These are phyloP conservation scores for Lindbergichthys nudifrons DNA, from an alignment of 2,797 vertebrate species.

Conservation along the genomic window DNA sequence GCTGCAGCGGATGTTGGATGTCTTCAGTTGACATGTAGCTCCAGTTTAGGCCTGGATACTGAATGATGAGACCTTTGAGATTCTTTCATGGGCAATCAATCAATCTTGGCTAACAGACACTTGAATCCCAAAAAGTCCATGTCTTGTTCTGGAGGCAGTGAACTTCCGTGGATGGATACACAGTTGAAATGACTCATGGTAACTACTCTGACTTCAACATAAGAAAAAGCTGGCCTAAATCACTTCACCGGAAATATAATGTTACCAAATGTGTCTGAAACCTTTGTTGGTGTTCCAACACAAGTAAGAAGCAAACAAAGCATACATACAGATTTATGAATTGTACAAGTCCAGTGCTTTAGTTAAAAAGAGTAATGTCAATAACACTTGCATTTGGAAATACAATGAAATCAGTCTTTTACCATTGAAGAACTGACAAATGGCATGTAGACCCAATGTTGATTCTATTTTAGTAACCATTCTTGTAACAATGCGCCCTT, in stretches of 20 bases:
- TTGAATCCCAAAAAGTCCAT: background rate
- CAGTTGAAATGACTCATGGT: background rate
- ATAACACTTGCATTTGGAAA: background rate
- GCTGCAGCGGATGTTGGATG: constrained; percentile 45
- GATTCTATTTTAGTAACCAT: constrained; percentile 7
- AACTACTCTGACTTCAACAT: background rate
- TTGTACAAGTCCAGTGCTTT: background rate
- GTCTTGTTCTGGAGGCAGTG: constrained; percentile 5
- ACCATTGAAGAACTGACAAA: background rate
- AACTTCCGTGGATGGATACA: background rate
- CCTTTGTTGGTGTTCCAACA: constrained; percentile 11
- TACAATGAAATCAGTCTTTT: constrained; percentile 12
- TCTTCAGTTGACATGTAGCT: constrained; percentile 17
- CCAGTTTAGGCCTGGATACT: constrained; percentile 19
- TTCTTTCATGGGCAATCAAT: constrained; percentile 12
- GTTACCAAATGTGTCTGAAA: constrained; percentile 15
- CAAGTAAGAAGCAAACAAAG: constrained; percentile 1
- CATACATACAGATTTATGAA: constrained; percentile 18
- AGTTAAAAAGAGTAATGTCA: constrained; percentile 9
- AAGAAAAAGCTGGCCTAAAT: constrained; percentile 21
- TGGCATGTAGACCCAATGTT: background rate
- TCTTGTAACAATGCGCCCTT: background rate
- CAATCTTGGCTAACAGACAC: constrained; percentile 14
- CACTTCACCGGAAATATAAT: constrained; percentile 19
- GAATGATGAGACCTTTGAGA: constrained; percentile 19